These are phyloP conservation scores for Whitmania pigra DNA, from an alignment of 1,140 invertebrate species.

Conservation along the genomic window DNA sequence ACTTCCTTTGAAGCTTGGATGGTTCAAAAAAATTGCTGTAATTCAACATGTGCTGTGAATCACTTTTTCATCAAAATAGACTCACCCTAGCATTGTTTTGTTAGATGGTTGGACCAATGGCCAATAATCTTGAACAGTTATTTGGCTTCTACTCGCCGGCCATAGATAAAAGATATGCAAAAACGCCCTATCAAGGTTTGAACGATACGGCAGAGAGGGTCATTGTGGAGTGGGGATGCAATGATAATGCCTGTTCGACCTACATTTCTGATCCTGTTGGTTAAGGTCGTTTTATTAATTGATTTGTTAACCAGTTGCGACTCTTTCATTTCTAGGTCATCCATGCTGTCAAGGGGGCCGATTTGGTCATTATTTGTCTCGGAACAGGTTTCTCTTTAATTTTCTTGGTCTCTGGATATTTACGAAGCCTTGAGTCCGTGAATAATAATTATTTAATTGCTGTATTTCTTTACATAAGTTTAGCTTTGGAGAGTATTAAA, in stretches of 20 bases:
- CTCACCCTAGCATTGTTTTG: background rate
- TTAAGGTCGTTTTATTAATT: background rate
- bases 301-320: background rate
- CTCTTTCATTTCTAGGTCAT: background rate
- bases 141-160: constrained; percentile 35
- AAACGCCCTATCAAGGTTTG: constrained; percentile 33
- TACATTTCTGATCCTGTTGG: constrained; percentile 26
- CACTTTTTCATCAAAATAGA: background rate
- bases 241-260: constrained; percentile 28
- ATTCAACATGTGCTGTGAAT: constrained; percentile 12
- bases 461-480: background rate
- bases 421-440: background rate
- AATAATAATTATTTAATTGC: background rate
- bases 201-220: constrained; percentile 25
- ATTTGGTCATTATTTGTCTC: constrained; percentile 24
- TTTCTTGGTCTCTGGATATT: background rate
- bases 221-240: constrained; percentile 32
- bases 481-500: background rate
- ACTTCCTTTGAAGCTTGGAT: constrained; percentile 22
- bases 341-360: background rate
- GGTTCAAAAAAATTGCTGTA: constrained; percentile 23
- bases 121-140: constrained; percentile 35
- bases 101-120: constrained; percentile 36
- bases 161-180: constrained; percentile 28
- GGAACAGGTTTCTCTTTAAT: constrained; percentile 15